phyloP scores from a whole-genome alignment of 2,888 invertebrate species.

The Amphiduros pacificus region DNA sequence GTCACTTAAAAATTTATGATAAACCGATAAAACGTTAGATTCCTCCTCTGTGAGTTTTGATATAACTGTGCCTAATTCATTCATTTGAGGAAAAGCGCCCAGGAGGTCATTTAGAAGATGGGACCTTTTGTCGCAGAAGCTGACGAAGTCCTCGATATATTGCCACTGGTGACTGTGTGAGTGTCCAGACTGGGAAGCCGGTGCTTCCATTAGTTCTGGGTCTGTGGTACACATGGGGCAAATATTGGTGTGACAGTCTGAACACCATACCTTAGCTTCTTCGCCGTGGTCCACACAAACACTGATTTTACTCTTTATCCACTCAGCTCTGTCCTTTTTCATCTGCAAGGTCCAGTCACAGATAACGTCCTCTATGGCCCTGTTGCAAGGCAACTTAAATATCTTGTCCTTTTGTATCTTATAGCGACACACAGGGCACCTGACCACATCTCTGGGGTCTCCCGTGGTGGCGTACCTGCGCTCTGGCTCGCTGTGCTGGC shows the following conservation, averaged over 20 bases:
- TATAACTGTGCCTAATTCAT: too few species aligned
- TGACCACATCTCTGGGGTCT: not conserved
- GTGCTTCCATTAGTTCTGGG: too few species aligned
- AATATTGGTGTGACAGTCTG: not conserved
- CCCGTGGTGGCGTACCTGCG: too few species aligned
- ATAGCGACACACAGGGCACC: not conserved
- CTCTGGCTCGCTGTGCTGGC: too few species aligned
- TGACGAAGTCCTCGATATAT: too few species aligned
- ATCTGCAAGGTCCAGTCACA: not conserved
- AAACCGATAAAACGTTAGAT: too few species aligned
- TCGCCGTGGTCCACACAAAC: not conserved
- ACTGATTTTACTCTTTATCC: not conserved
- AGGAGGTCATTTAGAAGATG: too few species aligned
- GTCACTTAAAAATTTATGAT: not conserved
- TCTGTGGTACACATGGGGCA: not conserved
- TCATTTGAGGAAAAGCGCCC: too few species aligned
- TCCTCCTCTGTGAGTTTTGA: too few species aligned
- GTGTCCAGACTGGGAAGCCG: too few species aligned
- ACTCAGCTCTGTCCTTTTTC: not conserved
- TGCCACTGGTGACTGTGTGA: too few species aligned
- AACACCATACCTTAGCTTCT: not conserved
- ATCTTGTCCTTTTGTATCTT: not conserved
- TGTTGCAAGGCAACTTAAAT: not conserved
- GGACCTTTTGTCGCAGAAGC: too few species aligned
- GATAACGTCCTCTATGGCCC: not conserved